Base-by-base conservation (phyloP, 1,140 invertebrate species). In the Drosophila sulfurigaster region DNA sequence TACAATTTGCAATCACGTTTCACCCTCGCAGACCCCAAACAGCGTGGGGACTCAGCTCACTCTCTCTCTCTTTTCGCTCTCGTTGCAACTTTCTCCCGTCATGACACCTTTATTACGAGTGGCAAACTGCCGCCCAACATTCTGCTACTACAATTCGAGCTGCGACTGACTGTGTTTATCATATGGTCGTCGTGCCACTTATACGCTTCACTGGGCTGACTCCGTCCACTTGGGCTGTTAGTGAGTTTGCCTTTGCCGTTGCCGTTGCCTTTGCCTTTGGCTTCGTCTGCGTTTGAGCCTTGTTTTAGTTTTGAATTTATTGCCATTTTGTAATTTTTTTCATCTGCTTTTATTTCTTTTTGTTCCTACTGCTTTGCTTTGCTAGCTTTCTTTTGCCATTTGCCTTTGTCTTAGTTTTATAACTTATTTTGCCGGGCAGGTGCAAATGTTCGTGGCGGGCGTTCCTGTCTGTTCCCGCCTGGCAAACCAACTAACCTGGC, bases 1-100 rank as follows among this genome's bases (percentile, higher is more conserved):
- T 89, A 91, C 89, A 91, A 91, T 89, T 91, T 91, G 89, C 89
- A 91, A 91, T 91, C 89, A 91, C 89, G 89, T 91, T 91, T 85
- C 62, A 54, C 71, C 67, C 62, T 64, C 58, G 10, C 30, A 35
- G 48, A 48, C 57, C 66, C 63, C 38, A 54, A 28, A 32, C 41
- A 28, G 43, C 65, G 54, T 15, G 52, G 32, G 32, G 35, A 25
- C 20, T 25, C 20, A 25, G 20, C 20, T 25, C 38, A 13, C 62
- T 35, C 11, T 68, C 13, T 13, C 38, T 56, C 43, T 72, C 45
- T 13, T 25, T 59, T 43, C 52, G n/a, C 11, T 41, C 41, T 30
- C 48, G 62, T 57, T 66, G 67, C 69, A 87, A 87, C 82, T 87
- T 87, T 82, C 83, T 78, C 63, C 49, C 64, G 48, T 30, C 69